A percentile compares a stretch with the other conserved stretches of the same genome.
Conservation (phyloP, 2,797 vertebrate species). For the Pantherophis alleghaniensis region DNA sequence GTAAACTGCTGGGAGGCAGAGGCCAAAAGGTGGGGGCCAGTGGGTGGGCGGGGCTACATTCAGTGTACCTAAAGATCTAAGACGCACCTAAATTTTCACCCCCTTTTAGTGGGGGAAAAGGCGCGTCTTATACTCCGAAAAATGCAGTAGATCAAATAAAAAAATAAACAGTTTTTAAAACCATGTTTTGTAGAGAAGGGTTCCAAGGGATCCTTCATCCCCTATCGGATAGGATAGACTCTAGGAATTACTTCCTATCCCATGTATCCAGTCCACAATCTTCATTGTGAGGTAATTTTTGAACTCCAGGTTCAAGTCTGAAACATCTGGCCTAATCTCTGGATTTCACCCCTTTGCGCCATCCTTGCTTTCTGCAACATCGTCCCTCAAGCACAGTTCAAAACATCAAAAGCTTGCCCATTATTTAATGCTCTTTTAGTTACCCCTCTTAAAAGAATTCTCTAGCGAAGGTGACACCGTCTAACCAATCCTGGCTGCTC, state of each 20-base stretch:
- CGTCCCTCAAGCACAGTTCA: not conserved
- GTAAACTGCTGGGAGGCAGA: too few species aligned
- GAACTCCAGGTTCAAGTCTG: not conserved
- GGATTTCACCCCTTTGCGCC: not conserved
- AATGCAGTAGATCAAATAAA: not conserved
- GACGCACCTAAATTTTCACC: too few species aligned
- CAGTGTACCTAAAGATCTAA: too few species aligned
- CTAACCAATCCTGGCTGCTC: not conserved
- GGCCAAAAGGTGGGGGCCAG: too few species aligned
- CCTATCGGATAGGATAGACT: too few species aligned
- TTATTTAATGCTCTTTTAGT: not conserved
- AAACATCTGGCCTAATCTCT: not conserved
- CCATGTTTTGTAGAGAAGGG: not conserved
- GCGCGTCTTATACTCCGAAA: too few species aligned
- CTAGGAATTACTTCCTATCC: not conserved
- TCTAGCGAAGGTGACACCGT: not conserved
- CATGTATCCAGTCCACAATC: not conserved
- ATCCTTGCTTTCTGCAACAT: not conserved
- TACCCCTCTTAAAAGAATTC: not conserved
- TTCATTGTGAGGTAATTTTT: not conserved
- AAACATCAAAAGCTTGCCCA: not conserved
- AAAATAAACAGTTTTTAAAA: not conserved
- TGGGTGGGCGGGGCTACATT: too few species aligned
- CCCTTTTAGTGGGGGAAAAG: too few species aligned
- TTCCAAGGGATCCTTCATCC: not conserved